A percentile compares a stretch with the other conserved stretches of the same genome.
Conservation (phyloP, 1,140 invertebrate species). For the Ooceraea biroi region DNA sequence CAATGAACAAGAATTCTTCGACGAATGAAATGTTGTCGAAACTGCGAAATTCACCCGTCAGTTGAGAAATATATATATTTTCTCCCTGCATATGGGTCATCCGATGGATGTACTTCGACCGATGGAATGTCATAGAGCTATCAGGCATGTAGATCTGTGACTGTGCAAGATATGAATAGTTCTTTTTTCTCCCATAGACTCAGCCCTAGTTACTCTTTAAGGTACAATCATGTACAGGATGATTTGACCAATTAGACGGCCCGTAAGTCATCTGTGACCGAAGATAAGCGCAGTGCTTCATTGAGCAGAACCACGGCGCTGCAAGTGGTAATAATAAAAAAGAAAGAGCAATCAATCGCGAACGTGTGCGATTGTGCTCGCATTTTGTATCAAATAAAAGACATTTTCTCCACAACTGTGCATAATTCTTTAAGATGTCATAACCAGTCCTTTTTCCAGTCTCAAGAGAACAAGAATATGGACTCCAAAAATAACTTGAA, state of each 20-base stretch:
- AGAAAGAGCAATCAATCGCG: constrained; percentile 29
- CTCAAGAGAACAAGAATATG: neutral
- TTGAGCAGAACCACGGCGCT: neutral
- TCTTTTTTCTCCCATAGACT: constrained; percentile 36
- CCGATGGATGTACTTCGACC: neutral
- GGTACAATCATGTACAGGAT: constrained; percentile 31
- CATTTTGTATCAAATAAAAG: constrained; percentile 65
- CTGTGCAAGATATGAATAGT: constrained; percentile 18
- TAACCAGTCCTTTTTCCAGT: neutral
- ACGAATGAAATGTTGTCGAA: neutral
- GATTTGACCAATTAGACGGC: constrained; percentile 53
- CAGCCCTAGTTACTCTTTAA: constrained; percentile 47
- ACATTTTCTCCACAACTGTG: constrained; percentile 58
- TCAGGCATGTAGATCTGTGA: neutral
- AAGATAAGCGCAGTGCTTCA: constrained; percentile 34
- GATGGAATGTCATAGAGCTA: neutral
- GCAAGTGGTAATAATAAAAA: constrained; percentile 21
- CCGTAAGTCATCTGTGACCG: neutral
- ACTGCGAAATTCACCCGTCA: constrained; percentile 4
- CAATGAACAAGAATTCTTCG: neutral
- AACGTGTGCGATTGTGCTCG: constrained; percentile 43
- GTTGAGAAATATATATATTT: constrained; percentile 17
- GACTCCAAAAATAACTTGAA: neutral
- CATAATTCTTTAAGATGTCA: constrained; percentile 9
- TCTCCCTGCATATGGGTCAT: neutral